Base-by-base conservation (phyloP, 2,888 invertebrate species). In the Rhaphigaster nebulosa region DNA sequence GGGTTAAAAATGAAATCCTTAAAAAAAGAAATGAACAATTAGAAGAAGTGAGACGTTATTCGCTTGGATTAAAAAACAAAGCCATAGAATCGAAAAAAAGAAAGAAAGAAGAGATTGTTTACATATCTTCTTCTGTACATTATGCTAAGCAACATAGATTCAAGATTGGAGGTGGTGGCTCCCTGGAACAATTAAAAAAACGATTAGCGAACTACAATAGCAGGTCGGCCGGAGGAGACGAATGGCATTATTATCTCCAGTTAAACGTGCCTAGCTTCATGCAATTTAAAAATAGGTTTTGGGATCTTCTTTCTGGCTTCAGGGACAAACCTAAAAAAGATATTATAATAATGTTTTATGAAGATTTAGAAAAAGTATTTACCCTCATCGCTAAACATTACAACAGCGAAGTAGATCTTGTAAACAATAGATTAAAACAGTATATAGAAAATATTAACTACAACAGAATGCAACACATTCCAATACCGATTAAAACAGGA, bases 221-320 rank as follows among this genome's bases (percentile, higher is more conserved):
- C 23, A 65, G 89, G 89, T 38, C 56, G 20, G 89, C 41, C 15
- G 26, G 12, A 13, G 89, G 60, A 54, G 87, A 87, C n/a, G 87
- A 87, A n/a, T 87, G 87, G 87, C 1, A 45, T 26, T 87, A 45
- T 20, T 87, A n/a, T 41, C 38, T 45, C 2, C 1, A 4, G 13
- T 5, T 87, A 45, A n/a, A 45, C 3, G 87, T 54, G 23, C 8
- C 54, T 23, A 23, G 8, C 54, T 54, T 54, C 23, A 20, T 1
- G 54, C 54, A 54, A 23, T 54, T 54, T 10, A 23, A 54, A 10
- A 54, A 10, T 8, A 20, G 54, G 23, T 23, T 54, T 5, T 54
- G 54, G 54, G 54, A 54, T 23, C 54, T 23, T 23, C 54, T 54
- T 23, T 23, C 20, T 8, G 54, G 10, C 54, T 54, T 54, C 23